Evolutionary conservation across 2,888 invertebrate species (phyloP).

Genomic region (Chymomyza caudatula): DNA sequence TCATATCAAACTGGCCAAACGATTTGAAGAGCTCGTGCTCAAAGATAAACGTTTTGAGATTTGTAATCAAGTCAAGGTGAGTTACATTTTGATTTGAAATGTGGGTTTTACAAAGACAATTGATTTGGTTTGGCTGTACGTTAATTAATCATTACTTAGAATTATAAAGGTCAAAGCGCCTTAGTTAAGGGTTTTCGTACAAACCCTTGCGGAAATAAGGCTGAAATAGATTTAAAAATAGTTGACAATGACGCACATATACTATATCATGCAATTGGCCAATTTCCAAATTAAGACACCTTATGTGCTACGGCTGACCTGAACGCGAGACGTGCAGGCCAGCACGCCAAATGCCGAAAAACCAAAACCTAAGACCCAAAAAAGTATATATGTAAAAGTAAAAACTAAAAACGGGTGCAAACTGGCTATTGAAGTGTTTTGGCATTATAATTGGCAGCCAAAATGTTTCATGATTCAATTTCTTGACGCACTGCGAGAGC

Average conservation of each 20-base stretch:
- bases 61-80: conserved; percentile 93
- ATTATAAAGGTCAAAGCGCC: conserved; percentile 54
- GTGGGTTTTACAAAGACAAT: conserved; percentile 1
- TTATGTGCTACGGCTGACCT: not conserved
- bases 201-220: not conserved
- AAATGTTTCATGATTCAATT: conserved; percentile 30
- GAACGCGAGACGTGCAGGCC: not conserved
- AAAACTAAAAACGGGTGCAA: conserved; percentile 25
- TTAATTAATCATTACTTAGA: conserved; percentile 44
- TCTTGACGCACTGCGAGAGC: conserved; percentile 10
- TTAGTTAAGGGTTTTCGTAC: conserved; percentile 7
- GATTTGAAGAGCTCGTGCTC: conserved; percentile 89
- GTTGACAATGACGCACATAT: not conserved
- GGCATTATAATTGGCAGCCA: conserved; percentile 53
- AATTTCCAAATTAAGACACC: not conserved
- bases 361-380: conserved; percentile 7
- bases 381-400: conserved; percentile 33
- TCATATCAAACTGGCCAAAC: conserved; percentile 93
- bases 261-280: not conserved
- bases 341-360: conserved; percentile 18
- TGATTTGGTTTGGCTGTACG: conserved; percentile 4
- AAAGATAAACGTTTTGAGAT: conserved; percentile 93
- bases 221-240: not conserved
- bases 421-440: conserved; percentile 56
- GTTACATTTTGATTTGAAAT: conserved; percentile 49